Evolutionary conservation across 1,140 invertebrate genomes (phyloP), one percentile per base, ranked within the genome.

Genomic region (Dufourea novaeangliae): DNA sequence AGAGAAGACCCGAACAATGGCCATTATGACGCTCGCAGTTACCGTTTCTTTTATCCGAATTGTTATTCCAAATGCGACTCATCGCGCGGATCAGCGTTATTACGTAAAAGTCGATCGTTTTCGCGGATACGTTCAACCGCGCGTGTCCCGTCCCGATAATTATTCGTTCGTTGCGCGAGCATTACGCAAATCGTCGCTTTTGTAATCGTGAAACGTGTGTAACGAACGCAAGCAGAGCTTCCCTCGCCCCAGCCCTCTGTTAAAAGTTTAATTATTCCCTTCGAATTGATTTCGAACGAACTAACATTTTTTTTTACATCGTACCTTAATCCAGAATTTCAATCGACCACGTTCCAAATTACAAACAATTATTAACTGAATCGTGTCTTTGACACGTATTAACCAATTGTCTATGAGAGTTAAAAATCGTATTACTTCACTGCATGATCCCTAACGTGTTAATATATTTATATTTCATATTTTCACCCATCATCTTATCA

Each of bases 91-190:
- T 25, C 41, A 41, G 52, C 29, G 34, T 66, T 64, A 66, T 66
- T 73, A 73, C 61, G 71, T 54, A 73, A 73, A 73, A 73, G 29
- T 64, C 61, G 61, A 73, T 73, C 59, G 59, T 56, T 56, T 5
- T 3, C 54, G 27, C 10, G 61, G 44, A 32, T 62, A 62, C 61
- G 39, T 41, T 71, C 46, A 32, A n/a, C 37, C 37, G n/a, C 52
- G 46, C 20, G 61, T 25, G 34, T 62, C 62, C 46, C 41, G 69
- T 46, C 25, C 62, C 12, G 25, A 66, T 66, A 54, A 73, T 73
- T 73, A 39, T 34, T 22, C n/a, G 34, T 27, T 39, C 37, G 59
- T 29, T 20, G 44, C 20, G 27, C 46, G 22, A 12, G 17, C 22
- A 27, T 63, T 44, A 22, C 59, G 29, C 37, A 20, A 37, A n/a